These are phyloP conservation scores for Prunella fulvescens DNA, from an alignment of 2,113 vertebrate species.

Conservation along the genomic window DNA sequence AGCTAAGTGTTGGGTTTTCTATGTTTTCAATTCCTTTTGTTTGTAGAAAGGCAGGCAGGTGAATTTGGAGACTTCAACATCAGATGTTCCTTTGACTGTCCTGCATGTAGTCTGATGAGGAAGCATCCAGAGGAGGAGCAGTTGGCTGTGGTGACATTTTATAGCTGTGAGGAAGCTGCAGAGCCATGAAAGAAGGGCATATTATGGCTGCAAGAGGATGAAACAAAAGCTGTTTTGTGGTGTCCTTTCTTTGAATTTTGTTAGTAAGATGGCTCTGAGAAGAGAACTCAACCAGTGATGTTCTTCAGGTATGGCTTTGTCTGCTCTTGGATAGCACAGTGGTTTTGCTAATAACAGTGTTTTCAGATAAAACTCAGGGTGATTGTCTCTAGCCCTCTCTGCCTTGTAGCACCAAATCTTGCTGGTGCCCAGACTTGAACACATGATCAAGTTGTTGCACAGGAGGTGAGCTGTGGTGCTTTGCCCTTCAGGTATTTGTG, in stretches of 20 bases:
- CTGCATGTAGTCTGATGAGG: accelerated
- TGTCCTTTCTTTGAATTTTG: background rate
- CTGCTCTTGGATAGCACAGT: background rate
- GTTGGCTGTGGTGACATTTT: accelerated
- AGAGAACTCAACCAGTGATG: background rate
- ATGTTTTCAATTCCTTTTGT: background rate
- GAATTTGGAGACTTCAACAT: background rate
- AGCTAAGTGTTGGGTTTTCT: background rate
- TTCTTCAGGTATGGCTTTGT: background rate
- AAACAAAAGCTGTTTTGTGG: background rate
- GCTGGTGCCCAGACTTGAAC: background rate
- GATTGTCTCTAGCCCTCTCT: background rate
- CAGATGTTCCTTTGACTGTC: background rate
- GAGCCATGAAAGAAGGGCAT: background rate
- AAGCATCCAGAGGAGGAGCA: background rate
- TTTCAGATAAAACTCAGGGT: background rate
- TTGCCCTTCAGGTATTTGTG: background rate
- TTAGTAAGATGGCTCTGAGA: background rate
- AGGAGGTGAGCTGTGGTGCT: background rate
- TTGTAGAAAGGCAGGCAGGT: background rate
- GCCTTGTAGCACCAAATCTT: background rate
- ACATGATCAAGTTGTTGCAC: accelerated
- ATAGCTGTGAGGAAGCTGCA: background rate
- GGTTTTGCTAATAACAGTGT: background rate
- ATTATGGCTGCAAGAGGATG: background rate